Base-by-base conservation (phyloP, 1,140 invertebrate genomes). In the Megathymus violae region DNA sequence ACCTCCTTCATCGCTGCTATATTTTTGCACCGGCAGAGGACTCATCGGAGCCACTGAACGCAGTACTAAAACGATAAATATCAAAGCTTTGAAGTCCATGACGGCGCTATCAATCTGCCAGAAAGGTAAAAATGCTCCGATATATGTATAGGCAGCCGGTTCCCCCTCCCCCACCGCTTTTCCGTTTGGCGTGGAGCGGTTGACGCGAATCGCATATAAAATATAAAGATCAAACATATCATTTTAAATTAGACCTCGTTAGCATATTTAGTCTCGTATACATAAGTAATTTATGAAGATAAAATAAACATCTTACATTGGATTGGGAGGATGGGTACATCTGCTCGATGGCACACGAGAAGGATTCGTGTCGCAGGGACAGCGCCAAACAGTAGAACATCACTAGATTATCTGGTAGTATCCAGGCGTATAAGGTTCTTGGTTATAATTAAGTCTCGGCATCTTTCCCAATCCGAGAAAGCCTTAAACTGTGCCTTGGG, bases 191-290 rank as follows among this genome's bases (percentile, higher is more conserved):
- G 11, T 58, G 36, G 36, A 38, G 48, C 11, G 17, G 19, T 10
- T 62, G 52, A 62, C 65, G 51, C 34, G 7, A 6, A 58, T 62
- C 19, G 16, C 46, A 48, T 59, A 11, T 19, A 58, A 43, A 27
- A 34, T 47, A 25, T 9, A 25, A 60, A 60, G 36, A 34, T 6
- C 41, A 58, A 64, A 64, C 56, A 50, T 58, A 36, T 40, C 9
- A 3, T 50, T 25, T 16, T 25, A 9, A 46, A 46, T 46, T 46
- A 46, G 17, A 13, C n/a, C 10, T 22, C 17, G 43, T 46, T 46
- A 46, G 4, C n/a, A 7, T 25, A 22, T 5, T 22, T 22, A 22
- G 19, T 22, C 19, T 22, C 19, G 43, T 14, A 13, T 38, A 16
- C 10, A 46, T 3, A 22, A 25, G 19, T 25, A 10, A 46, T 46